phyloP scores from a whole-genome alignment of 2,888 invertebrate species.

The Melinaea menophilus region DNA sequence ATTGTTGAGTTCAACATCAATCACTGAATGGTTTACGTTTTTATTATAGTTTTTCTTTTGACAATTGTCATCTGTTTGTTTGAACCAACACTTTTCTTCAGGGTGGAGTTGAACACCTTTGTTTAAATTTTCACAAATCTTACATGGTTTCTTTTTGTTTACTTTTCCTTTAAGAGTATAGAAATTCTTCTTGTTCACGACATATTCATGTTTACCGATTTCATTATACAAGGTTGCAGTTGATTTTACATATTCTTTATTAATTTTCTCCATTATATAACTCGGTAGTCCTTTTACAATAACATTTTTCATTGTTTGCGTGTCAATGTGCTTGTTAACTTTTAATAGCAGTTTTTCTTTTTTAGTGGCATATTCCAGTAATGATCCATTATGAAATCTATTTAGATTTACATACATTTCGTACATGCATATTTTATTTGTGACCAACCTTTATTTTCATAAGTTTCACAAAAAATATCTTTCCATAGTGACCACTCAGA shows the following conservation, averaged over 20 bases:
- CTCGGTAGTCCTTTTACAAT: conserved; percentile 25
- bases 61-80: too few relatives aligned
- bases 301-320: conserved; percentile 24
- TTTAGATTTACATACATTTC: too few relatives aligned
- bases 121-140: conserved; percentile 20
- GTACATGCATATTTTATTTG: too few relatives aligned
- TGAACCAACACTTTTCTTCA: conserved; percentile 19
- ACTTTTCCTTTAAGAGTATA: not conserved
- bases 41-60: conserved; percentile 19
- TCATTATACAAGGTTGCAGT: conserved; percentile 30
- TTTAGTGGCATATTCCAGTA: conserved; percentile 31
- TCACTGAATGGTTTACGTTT: conserved; percentile 23
- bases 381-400: conserved; percentile 9
- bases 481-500: too few relatives aligned
- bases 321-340: conserved; percentile 25
- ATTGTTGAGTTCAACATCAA: conserved; percentile 32
- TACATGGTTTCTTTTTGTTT: conserved; percentile 9
- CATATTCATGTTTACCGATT: too few relatives aligned
- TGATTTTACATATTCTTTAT: conserved; percentile 12
- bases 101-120: conserved; percentile 27
- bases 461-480: too few relatives aligned
- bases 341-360: conserved; percentile 31
- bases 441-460: too few relatives aligned
- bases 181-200: too few relatives aligned
- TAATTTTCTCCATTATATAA: conserved; percentile 14